Base-by-base conservation (phyloP, 2,797 vertebrate species). In the Ctenosaura bakeri region DNA sequence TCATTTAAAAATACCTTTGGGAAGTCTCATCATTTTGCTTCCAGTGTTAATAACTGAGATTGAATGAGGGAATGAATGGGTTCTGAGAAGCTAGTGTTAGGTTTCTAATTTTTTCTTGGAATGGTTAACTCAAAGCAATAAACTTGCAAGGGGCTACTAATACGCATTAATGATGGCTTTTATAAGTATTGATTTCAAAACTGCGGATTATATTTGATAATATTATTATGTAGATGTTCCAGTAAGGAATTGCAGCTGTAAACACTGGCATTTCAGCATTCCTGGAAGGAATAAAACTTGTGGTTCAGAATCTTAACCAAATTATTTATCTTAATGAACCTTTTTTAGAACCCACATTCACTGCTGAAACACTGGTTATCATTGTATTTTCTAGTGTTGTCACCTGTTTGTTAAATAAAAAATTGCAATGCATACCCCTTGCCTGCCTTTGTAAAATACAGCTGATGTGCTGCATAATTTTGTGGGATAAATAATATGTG, bases 371-470 rank as follows among this genome's bases (percentile, higher is more conserved):
- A 97, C 96, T 97, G 96, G 96, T 95, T 97, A 97, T 96, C 94
- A 90, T 94, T 96, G 96, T 97, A 95, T 97, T 97, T 97, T 97
- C 94, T 97, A 97, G 97, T 97, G 96, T 97, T 97, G 96, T 97
- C 95, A 96, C 93, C 96, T 96, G 95, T 97, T 97, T 97, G 81
- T 95, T 97, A 97, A 97, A 97, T 97, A 97, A 97, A 97, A 46
- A 94, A 94, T 0, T 0, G 92, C 95, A 90, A 87, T 93, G 93
- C 93, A 94, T 95, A 93, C 87, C 91, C 91, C 91, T 89, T 90
- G 54, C 2, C 91, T 95, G 90, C 79, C 91, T 92, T 88, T 77
- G 83, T 76, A 73, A 84, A 84, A 52, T 83, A 83, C 26, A 69
- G 32, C 66, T 12, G 26, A 69, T 69, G 29, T 32, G 66, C 66